Percentiles rank a stretch among this genome's conserved stretches.
Evolutionary conservation across 1,140 invertebrate genomes (phyloP).

Genomic region (Ceratitis capitata): DNA sequence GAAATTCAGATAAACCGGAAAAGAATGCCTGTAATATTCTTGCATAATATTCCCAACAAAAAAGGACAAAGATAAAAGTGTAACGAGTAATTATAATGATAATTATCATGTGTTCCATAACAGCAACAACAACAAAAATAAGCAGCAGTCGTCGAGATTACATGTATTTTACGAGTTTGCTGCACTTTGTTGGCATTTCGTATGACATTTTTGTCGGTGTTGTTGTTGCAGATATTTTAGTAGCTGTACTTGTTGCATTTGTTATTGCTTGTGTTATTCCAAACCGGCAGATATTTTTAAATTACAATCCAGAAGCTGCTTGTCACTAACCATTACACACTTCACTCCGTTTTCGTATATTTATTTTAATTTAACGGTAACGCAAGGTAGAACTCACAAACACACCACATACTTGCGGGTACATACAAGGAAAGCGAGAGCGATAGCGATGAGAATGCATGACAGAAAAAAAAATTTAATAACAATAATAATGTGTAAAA

Average conservation of each 20-base stretch:
- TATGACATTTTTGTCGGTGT: not conserved
- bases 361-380: slow-evolving; percentile 31
- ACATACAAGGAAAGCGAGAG: not conserved
- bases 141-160: not conserved
- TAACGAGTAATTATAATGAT: not conserved
- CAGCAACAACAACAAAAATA: not conserved
- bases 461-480: not conserved
- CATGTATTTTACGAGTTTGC: not conserved
- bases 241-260: not conserved
- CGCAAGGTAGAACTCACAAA: not conserved
- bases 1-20: not conserved
- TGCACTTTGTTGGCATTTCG: not conserved
- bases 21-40: not conserved
- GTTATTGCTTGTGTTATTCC: not conserved
- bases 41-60: not conserved
- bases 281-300: slow-evolving; percentile 20
- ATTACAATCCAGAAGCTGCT: slow-evolving; percentile 1
- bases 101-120: not conserved
- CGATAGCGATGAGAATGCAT: not conserved
- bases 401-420: too few species aligned
- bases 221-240: not conserved
- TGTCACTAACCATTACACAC: not conserved
- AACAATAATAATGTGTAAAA: slow-evolving; percentile 32
- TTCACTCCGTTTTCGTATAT: not conserved
- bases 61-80: not conserved